These are phyloP conservation scores for Morinoia aosen DNA, from an alignment of 2,888 invertebrate species.

Conservation along the genomic window DNA sequence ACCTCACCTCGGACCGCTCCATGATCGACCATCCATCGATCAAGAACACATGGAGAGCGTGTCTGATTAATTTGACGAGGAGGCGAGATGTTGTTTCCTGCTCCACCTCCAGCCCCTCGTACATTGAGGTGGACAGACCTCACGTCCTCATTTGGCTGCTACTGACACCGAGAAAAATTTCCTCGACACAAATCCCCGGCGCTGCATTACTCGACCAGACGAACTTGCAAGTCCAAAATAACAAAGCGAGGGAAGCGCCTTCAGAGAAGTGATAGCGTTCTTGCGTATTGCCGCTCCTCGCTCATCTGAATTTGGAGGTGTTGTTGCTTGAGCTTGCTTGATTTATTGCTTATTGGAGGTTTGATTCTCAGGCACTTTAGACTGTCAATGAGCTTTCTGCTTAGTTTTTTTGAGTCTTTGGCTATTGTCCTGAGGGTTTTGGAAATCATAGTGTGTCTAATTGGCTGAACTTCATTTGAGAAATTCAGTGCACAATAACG, in stretches of 20 bases:
- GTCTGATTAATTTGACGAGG: background rate
- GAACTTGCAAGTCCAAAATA: background rate
- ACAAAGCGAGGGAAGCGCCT: background rate
- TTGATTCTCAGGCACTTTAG: background rate
- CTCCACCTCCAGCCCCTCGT: background rate
- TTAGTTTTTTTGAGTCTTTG: background rate
- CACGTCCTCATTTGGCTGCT: background rate
- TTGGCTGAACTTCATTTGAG: background rate
- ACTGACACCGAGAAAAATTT: background rate
- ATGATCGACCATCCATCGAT: no score
- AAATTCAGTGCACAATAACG: background rate
- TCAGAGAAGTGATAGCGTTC: background rate
- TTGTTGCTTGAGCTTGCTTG: background rate
- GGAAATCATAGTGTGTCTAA: background rate
- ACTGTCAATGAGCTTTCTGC: background rate
- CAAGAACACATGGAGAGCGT: background rate
- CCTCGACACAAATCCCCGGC: background rate
- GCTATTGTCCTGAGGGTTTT: background rate
- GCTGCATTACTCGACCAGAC: background rate
- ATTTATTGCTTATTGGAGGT: constrained; percentile 3
- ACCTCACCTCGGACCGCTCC: no score
- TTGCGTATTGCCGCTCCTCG: background rate
- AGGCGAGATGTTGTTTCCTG: background rate
- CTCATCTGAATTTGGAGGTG: constrained; percentile 12
- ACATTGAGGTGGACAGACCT: background rate